phyloP scores from a whole-genome alignment of 2,113 vertebrate genomes.

The Tricholaema leucomelas region DNA sequence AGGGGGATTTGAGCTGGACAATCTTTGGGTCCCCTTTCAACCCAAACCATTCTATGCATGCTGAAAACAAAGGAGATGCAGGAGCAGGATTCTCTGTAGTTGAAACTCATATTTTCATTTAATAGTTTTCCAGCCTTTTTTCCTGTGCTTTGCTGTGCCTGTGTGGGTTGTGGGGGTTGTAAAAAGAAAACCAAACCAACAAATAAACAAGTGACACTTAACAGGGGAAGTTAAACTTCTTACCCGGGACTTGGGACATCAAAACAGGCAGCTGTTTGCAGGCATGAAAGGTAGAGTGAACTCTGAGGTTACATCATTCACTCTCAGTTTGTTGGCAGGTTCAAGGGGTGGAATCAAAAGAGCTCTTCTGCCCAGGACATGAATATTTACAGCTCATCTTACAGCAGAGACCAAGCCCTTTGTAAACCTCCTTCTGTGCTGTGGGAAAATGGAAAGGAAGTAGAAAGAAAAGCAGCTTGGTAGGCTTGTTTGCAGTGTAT shows the following conservation, averaged over 20 bases:
- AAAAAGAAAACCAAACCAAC: too few relatives aligned
- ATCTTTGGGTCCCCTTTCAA: too few relatives aligned
- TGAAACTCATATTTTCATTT: neutral
- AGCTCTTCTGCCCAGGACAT: neutral
- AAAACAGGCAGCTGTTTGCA: neutral
- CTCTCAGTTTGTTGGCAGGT: neutral
- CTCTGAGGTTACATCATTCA: neutral
- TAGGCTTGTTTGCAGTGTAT: neutral
- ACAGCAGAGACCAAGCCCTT: neutral
- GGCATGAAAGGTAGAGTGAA: neutral
- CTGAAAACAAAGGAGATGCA: neutral
- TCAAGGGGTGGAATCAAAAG: neutral
- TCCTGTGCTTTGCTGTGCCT: neutral
- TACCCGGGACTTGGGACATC: fast-evolving
- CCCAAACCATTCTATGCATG: neutral
- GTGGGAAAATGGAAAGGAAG: neutral
- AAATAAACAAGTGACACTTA: neutral
- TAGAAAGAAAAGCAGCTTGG: neutral
- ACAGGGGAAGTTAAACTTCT: neutral
- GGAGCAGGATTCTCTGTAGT: neutral
- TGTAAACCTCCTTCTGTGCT: neutral
- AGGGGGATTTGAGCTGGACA: too few relatives aligned
- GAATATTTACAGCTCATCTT: neutral
- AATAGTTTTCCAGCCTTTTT: neutral
- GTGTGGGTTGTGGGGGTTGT: neutral